Conservation (phyloP, 2,113 vertebrate genomes). For the Parus major region DNA sequence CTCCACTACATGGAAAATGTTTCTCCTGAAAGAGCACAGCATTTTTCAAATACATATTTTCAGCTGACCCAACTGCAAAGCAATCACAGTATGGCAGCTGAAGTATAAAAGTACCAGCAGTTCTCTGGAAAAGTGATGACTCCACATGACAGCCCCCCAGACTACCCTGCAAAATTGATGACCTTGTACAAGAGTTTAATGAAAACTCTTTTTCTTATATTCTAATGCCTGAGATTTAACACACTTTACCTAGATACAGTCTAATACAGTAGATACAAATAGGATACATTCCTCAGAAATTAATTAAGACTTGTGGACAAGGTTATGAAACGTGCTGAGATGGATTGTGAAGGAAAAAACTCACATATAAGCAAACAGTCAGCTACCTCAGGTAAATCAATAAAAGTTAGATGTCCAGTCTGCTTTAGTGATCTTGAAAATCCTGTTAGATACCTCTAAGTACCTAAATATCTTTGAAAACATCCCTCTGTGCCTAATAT, state of each 20-base stretch:
- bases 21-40: neutral
- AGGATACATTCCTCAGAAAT: neutral
- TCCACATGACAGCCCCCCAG: neutral
- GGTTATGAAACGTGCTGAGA: neutral
- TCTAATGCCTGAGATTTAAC: neutral
- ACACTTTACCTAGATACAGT: neutral
- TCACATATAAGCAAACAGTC: neutral
- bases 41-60: neutral
- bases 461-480: slow-evolving; percentile 12
- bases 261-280: neutral
- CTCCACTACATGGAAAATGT: neutral
- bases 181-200: neutral
- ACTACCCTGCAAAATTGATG: neutral
- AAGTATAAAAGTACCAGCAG: neutral
- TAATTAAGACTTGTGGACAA: neutral
- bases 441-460: neutral
- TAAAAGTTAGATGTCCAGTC: neutral
- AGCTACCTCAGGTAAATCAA: neutral
- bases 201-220: neutral
- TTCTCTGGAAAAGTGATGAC: neutral
- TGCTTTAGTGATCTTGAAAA: neutral
- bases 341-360: neutral
- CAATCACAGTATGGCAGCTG: neutral
- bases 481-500: neutral
- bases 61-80: neutral